phyloP scores from a whole-genome alignment of 2,113 vertebrate genomes.

The Urocitellus parryii region DNA sequence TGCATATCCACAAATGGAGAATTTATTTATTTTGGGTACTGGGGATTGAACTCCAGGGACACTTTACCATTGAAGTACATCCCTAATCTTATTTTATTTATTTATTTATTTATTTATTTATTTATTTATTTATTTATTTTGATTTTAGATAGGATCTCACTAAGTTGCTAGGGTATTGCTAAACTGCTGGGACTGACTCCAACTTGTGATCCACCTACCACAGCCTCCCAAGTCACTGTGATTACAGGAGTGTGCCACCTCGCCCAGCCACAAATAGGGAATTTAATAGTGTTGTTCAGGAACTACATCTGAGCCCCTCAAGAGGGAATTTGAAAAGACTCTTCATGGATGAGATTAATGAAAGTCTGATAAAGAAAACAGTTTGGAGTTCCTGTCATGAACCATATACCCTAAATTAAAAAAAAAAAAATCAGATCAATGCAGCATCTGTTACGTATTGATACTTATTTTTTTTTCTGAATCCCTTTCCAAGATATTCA shows the following conservation, averaged over 20 bases:
- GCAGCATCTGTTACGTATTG: not conserved
- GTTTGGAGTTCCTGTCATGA: not conserved
- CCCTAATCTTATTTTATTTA: no score
- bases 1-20: not conserved
- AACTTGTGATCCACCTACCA: no score
- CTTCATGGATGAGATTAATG: not conserved
- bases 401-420: not conserved
- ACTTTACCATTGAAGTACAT: no score
- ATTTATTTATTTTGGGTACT: not conserved
- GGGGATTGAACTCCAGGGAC: not conserved
- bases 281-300: not conserved
- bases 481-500: not conserved
- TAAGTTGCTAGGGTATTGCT: no score
- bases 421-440: not conserved
- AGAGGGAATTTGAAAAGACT: not conserved
- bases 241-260: not conserved
- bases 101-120: no score
- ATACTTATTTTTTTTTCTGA: constrained; percentile 25
- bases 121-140: no score
- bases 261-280: not conserved
- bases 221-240: no score
- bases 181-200: no score
- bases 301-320: not conserved
- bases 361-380: not conserved
- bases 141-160: no score